Base-by-base conservation (phyloP, 2,888 invertebrate genomes). In the Ormyrus pomaceus region DNA sequence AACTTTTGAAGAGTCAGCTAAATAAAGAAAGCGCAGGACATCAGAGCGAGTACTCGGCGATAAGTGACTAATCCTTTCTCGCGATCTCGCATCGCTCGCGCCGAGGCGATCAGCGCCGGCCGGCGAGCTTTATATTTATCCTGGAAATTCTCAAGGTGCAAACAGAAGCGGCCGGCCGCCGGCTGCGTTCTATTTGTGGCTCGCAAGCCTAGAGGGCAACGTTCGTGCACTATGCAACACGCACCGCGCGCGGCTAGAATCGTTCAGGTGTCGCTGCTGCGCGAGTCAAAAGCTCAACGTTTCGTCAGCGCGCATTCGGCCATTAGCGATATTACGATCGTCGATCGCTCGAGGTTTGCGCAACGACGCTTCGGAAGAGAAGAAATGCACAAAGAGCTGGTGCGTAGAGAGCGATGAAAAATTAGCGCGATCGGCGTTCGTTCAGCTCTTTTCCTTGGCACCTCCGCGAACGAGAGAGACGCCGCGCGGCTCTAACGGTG, bases 81-180 rank as follows among this genome's bases (percentile, higher is more conserved):
- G 56, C 10, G 9, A 2, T 34, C 34, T 4, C 34, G 5, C 5
- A 9, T 48, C 9, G 50, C 48, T 8, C 50, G 46, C 62, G n/a
- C n/a, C n/a, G 65, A 13, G 50, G 50, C 58, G 58, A 59, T 56
- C 34, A 34, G 13, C 4, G n/a, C 11, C n/a, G 48, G n/a, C 69
- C 56, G 56, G 55, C 65, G n/a, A 13, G 7, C 4, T n/a, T 13
- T 58, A 64, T 53, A 73, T 77, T 53, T 66, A 69, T 77, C 69
- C 58, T 73, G 79, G 59, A 73, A 73, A 80, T 77, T 71, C 62
- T 68, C 72, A 77, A 80, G 80, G 80, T 80, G 80, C 80, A 56
- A 76, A 66, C 45, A 45, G 65, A 58, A 74, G 50, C 11, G 61
- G 19, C 13, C 9, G 46, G 10, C 48, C 19, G 51, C 6, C 19